Base-by-base conservation (phyloP, 2,797 vertebrate species). In the Syndactyla subalaris region DNA sequence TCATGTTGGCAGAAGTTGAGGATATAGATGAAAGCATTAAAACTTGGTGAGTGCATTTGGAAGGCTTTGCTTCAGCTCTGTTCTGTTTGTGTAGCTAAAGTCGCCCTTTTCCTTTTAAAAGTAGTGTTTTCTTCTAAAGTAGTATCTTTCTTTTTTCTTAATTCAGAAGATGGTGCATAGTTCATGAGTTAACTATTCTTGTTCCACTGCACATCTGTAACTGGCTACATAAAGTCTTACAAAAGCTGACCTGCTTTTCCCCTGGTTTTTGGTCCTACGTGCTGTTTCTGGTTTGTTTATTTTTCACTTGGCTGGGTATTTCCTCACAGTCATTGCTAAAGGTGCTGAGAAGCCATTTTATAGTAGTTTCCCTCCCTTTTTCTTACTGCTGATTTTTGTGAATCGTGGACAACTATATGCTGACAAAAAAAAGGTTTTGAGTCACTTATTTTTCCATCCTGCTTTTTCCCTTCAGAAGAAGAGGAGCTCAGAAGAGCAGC, bases 401-500 rank as follows among this genome's bases (percentile, higher is more conserved):
- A 93, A 92, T 94, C 92, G 78, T 81, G 54, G 87, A 79, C 85
- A 95, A 62, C 62, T 88, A 45, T 87, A 79, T 62, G 58, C 91
- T 96, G 79, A 92, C 79, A 84, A 88, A 95, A 95, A 87, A 95
- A 85, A 48, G 30, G 85, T 77, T 85, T 84, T 96, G 79, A 95
- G 73, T 97, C 91, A 96, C 90, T 97, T 95, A 94, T 88, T 91
- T 97, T 97, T 97, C 88, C 92, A 68, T 97, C 67, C 89, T 96
- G 52, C 89, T 97, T 97, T 97, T 98, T 93, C 93, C 86, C 85
- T 95, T 97, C 96, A 98, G 98, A 98, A 97, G 98, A 98, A 97
- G 98, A 98, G 97, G 98, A 98, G 94, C 98, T 98, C 93, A 98
- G 98, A 95, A 97, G 98, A 98, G 98, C 98, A 97, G 98, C 97